phyloP scores from a whole-genome alignment of 2,888 invertebrate genomes.

The Acleris emargana region DNA sequence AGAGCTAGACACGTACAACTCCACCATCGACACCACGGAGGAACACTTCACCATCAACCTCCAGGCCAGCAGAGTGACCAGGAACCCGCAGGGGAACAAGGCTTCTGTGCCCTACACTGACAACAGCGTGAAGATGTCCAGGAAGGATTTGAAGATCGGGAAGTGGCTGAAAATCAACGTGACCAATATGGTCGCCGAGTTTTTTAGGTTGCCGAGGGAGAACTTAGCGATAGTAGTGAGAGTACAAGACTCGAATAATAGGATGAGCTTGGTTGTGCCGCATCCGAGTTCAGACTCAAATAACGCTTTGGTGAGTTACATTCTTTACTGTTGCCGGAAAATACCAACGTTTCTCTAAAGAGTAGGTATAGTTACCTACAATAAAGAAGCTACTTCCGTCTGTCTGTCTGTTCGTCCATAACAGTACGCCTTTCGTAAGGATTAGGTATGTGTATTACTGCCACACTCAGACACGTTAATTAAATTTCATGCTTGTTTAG shows the following conservation, averaged over 20 bases:
- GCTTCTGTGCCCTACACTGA: conserved; percentile 70
- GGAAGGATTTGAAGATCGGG: conserved; percentile 81
- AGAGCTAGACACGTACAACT: conserved; percentile 66
- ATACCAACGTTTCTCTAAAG: too few species aligned
- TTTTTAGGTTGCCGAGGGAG: conserved; percentile 89
- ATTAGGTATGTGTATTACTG: too few species aligned
- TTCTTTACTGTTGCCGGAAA: too few species aligned
- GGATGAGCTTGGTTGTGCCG: conserved; percentile 87
- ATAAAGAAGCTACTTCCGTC: too few species aligned
- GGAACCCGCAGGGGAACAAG: conserved; percentile 69
- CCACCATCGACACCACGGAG: conserved; percentile 62
- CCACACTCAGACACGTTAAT: too few species aligned
- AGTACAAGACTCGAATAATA: conserved; percentile 84
- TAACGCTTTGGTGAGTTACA: conserved; percentile 72
- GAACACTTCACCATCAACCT: conserved; percentile 68
- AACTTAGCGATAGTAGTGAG: conserved; percentile 91
- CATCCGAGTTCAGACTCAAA: conserved; percentile 85
- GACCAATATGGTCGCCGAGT: conserved; percentile 89
- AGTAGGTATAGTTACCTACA: too few species aligned
- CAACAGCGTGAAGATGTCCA: conserved; percentile 73
- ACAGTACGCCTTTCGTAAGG: too few species aligned
- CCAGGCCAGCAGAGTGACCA: conserved; percentile 72
- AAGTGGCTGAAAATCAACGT: conserved; percentile 91
- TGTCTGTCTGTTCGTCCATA: too few species aligned
- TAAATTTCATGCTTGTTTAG: too few species aligned